phyloP scores from a whole-genome alignment of 2,797 vertebrate genomes.

The Cichlasoma orientale region DNA sequence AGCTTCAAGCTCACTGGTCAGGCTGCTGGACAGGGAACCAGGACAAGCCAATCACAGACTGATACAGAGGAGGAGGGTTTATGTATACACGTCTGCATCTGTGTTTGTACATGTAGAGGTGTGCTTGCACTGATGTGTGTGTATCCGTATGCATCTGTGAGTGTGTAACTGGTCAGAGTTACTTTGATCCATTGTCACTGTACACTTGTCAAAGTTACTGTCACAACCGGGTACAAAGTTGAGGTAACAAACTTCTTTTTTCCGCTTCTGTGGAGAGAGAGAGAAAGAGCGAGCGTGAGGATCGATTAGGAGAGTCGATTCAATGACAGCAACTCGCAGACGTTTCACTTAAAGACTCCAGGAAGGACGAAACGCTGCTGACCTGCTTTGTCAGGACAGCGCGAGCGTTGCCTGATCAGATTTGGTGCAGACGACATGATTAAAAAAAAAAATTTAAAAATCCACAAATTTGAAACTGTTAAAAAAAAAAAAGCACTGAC shows the following conservation, averaged over 20 bases:
- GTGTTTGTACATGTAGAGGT: slow-evolving; percentile 41
- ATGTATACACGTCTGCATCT: slow-evolving; percentile 52
- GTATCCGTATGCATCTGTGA: slow-evolving; percentile 58
- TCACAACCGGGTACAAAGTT: slow-evolving; percentile 76
- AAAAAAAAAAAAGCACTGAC: too few species aligned
- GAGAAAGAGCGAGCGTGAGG: background rate
- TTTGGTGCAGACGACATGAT: too few species aligned
- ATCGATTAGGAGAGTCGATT: background rate
- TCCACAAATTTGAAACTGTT: too few species aligned
- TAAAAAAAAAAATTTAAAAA: too few species aligned
- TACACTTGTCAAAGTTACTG: slow-evolving; percentile 80
- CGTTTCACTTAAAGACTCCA: accelerated
- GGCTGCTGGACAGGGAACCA: slow-evolving; percentile 70
- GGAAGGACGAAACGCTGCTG: background rate
- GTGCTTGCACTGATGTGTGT: slow-evolving; percentile 55
- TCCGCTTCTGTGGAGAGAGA: slow-evolving; percentile 40
- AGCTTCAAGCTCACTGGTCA: slow-evolving; percentile 79
- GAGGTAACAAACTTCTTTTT: slow-evolving; percentile 76
- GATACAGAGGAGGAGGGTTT: slow-evolving; percentile 72
- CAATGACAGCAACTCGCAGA: background rate
- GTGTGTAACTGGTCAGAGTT: slow-evolving; percentile 70
- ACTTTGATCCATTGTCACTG: slow-evolving; percentile 78
- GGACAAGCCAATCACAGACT: slow-evolving; percentile 78
- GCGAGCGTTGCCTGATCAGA: too few species aligned
- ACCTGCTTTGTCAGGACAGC: too few species aligned